Evolutionary conservation across 2,797 vertebrate genomes (phyloP).

Genomic region (Poecilia picta): DNA sequence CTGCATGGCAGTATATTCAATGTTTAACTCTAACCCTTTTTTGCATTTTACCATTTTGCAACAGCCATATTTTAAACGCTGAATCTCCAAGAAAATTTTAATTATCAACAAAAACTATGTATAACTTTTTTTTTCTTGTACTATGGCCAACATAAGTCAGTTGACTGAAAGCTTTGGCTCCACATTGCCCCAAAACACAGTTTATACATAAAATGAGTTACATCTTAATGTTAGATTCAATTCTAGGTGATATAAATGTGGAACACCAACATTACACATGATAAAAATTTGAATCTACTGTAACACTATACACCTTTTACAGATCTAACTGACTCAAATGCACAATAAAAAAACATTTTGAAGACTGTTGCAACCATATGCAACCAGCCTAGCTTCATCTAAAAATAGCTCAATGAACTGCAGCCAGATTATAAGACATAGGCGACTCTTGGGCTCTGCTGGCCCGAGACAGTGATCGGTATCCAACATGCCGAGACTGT

Average conservation of each 20-base stretch:
- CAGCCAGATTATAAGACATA: neutral
- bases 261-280: neutral
- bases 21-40: neutral
- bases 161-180: neutral
- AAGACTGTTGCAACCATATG: neutral
- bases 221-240: neutral
- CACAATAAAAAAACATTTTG: neutral
- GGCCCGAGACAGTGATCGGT: neutral
- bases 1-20: neutral
- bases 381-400: too few relatives aligned
- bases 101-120: neutral
- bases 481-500: conserved; percentile 6
- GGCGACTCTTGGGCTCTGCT: too few relatives aligned
- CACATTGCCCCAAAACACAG: neutral
- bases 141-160: neutral
- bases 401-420: neutral
- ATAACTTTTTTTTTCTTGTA: neutral
- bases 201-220: neutral
- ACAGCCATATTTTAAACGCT: neutral
- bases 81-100: too few relatives aligned
- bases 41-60: neutral
- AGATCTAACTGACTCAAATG: neutral
- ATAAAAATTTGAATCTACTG: neutral
- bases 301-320: neutral
- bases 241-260: neutral